phyloP scores from a whole-genome alignment of 2,888 invertebrate genomes.

The Amphipyra tragopoginis region DNA sequence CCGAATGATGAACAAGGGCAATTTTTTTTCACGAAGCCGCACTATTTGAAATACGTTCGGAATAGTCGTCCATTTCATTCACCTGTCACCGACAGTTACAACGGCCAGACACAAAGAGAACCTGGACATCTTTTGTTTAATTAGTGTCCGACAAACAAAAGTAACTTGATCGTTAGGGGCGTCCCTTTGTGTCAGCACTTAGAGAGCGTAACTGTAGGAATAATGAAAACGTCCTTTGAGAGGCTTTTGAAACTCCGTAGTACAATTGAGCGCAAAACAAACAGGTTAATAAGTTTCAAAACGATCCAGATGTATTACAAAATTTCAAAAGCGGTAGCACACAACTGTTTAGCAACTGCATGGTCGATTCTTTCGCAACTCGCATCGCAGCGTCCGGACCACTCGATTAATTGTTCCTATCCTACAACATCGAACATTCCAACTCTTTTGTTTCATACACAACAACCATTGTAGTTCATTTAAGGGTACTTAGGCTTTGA shows the following conservation, averaged over 20 bases:
- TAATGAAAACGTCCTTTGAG: conserved; percentile 83
- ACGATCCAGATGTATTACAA: conserved; percentile 89
- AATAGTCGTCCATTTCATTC: conserved; percentile 71
- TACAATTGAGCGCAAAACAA: conserved; percentile 82
- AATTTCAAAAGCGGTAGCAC: conserved; percentile 85
- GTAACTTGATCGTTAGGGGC: conserved; percentile 84
- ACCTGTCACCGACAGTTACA: conserved; percentile 75
- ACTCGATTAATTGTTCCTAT: conserved; percentile 88
- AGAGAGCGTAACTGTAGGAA: conserved; percentile 73
- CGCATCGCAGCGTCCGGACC: conserved; percentile 88
- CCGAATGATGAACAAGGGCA: conserved; percentile 66
- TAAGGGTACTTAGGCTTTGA: conserved; percentile 54
- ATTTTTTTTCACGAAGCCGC: conserved; percentile 62
- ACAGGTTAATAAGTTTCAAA: conserved; percentile 89
- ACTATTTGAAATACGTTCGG: conserved; percentile 53
- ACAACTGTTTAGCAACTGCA: conserved; percentile 86
- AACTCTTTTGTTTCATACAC: conserved; percentile 80
- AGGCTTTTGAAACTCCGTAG: conserved; percentile 78
- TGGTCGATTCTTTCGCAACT: conserved; percentile 84
- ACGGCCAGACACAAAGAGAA: conserved; percentile 70
- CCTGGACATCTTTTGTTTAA: conserved; percentile 84
- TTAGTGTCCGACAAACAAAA: conserved; percentile 84
- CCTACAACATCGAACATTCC: conserved; percentile 76
- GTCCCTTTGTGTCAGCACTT: conserved; percentile 79
- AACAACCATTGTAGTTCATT: conserved; percentile 67